Conservation (phyloP, 2,113 vertebrate species). For the Scophthalmus maximus region DNA sequence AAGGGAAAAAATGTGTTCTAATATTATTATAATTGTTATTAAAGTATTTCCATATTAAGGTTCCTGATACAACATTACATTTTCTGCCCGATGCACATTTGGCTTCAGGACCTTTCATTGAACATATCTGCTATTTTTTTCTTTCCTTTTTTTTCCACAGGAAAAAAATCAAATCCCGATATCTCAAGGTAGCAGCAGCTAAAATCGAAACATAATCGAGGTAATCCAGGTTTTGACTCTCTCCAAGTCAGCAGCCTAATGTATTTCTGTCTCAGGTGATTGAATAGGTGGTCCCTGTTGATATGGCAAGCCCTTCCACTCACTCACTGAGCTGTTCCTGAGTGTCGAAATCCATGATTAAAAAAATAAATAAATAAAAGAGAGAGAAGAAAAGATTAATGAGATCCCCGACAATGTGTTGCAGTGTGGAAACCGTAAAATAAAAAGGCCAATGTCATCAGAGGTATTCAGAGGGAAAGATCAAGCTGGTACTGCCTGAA, state of each 20-base stretch:
- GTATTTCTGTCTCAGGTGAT: slow-evolving; percentile 73
- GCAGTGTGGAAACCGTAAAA: slow-evolving; percentile 5
- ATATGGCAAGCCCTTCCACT: slow-evolving; percentile 22
- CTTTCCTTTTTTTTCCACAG: neutral
- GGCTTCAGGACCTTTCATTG: slow-evolving; percentile 5
- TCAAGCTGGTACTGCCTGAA: slow-evolving; percentile 13
- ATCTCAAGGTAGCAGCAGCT: slow-evolving; percentile 49
- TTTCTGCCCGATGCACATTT: neutral
- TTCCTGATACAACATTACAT: slow-evolving; percentile 10
- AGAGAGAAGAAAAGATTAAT: slow-evolving; percentile 6
- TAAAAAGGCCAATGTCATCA: slow-evolving; percentile 17
- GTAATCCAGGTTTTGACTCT: slow-evolving; percentile 63
- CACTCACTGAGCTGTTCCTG: slow-evolving; percentile 14
- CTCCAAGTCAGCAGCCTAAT: slow-evolving; percentile 51
- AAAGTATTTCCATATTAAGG: slow-evolving; percentile 13
- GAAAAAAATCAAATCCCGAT: slow-evolving; percentile 37
- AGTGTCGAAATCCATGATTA: slow-evolving; percentile 28
- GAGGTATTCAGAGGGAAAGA: slow-evolving; percentile 18
- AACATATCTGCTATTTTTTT: slow-evolving; percentile 1
- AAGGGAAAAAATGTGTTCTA: too few species aligned
- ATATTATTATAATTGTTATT: too few species aligned
- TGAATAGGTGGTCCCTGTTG: slow-evolving; percentile 47
- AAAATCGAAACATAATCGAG: slow-evolving; percentile 65
- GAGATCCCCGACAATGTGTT: neutral
- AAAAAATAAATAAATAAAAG: slow-evolving; percentile 10